Conservation (phyloP, 2,888 invertebrate genomes). For the Sepioteuthis lessoniana region DNA sequence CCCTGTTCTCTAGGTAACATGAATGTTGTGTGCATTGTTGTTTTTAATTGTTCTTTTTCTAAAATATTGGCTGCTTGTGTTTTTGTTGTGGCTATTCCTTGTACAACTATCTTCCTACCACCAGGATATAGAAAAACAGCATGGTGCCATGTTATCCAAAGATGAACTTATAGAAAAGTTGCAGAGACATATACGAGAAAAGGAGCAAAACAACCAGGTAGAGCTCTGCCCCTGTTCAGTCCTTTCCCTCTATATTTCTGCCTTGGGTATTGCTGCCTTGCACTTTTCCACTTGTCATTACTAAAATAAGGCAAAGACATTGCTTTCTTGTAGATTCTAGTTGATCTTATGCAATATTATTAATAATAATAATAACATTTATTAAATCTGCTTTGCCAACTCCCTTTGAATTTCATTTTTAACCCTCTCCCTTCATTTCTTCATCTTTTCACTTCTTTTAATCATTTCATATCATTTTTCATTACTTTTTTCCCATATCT, state of each 20-base stretch:
- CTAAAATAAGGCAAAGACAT: neutral
- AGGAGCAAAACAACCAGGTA: slow-evolving; percentile 57
- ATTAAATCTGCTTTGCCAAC: neutral
- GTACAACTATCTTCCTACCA: neutral
- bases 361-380: neutral
- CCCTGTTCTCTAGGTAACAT: neutral
- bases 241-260: neutral
- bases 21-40: slow-evolving; percentile 41
- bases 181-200: slow-evolving; percentile 53
- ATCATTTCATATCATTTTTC: neutral
- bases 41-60: slow-evolving; percentile 45
- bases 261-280: slow-evolving; percentile 38
- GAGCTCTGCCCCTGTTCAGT: neutral
- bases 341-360: neutral
- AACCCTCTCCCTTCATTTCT: neutral
- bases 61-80: slow-evolving; percentile 39
- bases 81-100: slow-evolving; percentile 43
- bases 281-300: neutral
- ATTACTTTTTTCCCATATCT: neutral
- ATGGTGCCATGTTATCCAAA: slow-evolving; percentile 52
- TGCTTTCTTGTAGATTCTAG: neutral
- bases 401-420: neutral
- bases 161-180: slow-evolving; percentile 53
- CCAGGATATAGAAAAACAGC: slow-evolving; percentile 54
- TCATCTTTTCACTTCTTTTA: neutral